Conservation (phyloP, 2,888 invertebrate genomes). For the Cepaea hortensis region DNA sequence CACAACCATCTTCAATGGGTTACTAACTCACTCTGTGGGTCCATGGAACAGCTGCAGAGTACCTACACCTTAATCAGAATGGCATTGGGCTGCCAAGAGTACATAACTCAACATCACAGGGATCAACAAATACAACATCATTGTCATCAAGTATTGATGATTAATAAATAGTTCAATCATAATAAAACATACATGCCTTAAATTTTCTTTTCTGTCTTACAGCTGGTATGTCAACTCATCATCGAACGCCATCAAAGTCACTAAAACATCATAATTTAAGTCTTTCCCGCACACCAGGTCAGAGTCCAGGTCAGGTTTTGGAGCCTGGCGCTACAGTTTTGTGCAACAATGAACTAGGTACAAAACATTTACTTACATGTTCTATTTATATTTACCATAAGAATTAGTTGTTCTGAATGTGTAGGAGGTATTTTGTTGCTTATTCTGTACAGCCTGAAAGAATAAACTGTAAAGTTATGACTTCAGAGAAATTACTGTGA, state of each 20-base stretch:
- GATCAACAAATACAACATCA: too few relatives aligned
- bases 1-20: too few relatives aligned
- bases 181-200: not conserved
- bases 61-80: too few relatives aligned
- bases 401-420: too few relatives aligned
- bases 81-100: too few relatives aligned
- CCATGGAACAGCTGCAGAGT: too few relatives aligned
- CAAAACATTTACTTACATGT: not conserved
- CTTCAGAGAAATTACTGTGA: too few relatives aligned
- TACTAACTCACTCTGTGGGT: too few relatives aligned
- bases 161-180: too few relatives aligned
- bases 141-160: too few relatives aligned
- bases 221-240: slow-evolving; percentile 26
- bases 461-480: too few relatives aligned
- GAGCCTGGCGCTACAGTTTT: slow-evolving; percentile 77
- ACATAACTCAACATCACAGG: too few relatives aligned
- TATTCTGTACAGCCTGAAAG: not conserved
- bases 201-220: not conserved
- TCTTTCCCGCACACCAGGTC: slow-evolving; percentile 67
- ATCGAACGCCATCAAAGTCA: slow-evolving; percentile 33
- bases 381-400: not conserved
- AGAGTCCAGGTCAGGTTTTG: slow-evolving; percentile 68
- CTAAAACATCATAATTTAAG: slow-evolving; percentile 40
- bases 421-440: not conserved
- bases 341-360: slow-evolving; percentile 77